phyloP scores from a whole-genome alignment of 2,888 invertebrate species.

The Osedax frankpressi region DNA sequence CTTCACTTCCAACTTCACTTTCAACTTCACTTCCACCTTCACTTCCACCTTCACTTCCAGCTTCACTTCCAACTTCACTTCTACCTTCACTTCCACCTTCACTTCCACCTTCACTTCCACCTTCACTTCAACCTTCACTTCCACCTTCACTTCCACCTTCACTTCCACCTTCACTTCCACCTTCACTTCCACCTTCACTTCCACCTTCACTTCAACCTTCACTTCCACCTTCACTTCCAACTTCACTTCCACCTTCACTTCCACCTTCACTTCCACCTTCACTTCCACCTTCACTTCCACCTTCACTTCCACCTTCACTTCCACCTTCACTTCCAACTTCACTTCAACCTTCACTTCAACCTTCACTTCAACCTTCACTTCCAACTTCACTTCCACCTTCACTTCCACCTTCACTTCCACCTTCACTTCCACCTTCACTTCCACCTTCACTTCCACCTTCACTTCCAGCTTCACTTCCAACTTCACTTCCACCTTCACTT shows the following conservation, averaged over 20 bases:
- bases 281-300: conserved; percentile 21
- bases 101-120: not conserved
- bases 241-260: no score
- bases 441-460: no score
- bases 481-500: not conserved
- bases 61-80: no score
- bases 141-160: no score
- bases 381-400: not conserved
- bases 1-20: not conserved
- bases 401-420: not conserved
- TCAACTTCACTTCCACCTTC: no score
- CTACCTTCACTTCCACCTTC: conserved; percentile 20
- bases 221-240: no score
- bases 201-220: not conserved
- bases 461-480: conserved; percentile 21
- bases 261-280: no score
- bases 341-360: no score
- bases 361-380: not conserved
- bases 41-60: no score
- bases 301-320: not conserved
- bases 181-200: not conserved
- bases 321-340: no score
- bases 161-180: not conserved
- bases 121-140: not conserved
- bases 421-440: no score